Evolutionary conservation across 2,797 vertebrate genomes (phyloP).

Genomic region (Dryobates pubescens): DNA sequence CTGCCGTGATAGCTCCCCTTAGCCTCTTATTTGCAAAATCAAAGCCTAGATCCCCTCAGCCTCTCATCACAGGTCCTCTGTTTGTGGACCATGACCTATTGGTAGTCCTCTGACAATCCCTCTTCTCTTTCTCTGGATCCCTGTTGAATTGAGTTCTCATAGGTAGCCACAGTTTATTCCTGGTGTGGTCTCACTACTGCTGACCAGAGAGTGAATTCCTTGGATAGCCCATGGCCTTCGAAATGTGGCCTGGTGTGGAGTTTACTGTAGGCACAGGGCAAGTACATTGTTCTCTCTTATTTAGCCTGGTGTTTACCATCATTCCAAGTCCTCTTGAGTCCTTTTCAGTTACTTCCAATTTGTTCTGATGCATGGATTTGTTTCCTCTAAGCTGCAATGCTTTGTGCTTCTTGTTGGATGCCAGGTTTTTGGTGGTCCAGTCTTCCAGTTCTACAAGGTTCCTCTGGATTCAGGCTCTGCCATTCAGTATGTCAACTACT

Average conservation of each 20-base stretch:
- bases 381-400: not conserved
- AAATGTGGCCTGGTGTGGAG: not conserved
- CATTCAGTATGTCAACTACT: not conserved
- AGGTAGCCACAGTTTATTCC: not conserved
- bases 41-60: not conserved
- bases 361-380: not conserved
- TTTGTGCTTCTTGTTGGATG: not conserved
- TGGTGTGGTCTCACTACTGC: not conserved
- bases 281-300: not conserved
- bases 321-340: not conserved
- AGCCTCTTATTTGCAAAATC: not conserved
- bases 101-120: not conserved
- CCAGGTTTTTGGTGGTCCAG: not conserved
- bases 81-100: not conserved
- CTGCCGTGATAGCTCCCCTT: not conserved
- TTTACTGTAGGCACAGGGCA: not conserved
- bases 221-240: not conserved
- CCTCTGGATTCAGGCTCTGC: not conserved
- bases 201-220: not conserved
- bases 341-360: not conserved
- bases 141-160: not conserved
- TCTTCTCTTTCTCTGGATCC: not conserved
- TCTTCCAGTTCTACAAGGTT: not conserved
- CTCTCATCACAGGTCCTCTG: not conserved
- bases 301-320: not conserved